phyloP scores from a whole-genome alignment of 2,888 invertebrate genomes.

The Elysia crispata region DNA sequence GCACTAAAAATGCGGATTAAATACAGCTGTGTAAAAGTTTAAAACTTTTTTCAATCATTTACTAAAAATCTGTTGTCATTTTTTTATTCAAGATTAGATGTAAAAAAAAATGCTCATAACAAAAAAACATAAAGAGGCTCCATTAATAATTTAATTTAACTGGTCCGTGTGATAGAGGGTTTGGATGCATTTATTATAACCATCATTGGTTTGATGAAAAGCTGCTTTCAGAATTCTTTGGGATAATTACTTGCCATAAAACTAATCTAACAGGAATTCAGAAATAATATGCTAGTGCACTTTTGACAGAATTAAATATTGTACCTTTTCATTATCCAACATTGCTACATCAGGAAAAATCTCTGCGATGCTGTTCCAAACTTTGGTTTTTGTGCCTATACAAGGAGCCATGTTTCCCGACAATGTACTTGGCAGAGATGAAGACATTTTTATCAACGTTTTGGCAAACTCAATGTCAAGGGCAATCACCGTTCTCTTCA shows the following conservation, averaged over 20 bases:
- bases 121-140: too few relatives aligned
- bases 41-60: too few relatives aligned
- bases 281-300: too few relatives aligned
- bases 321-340: conserved; percentile 16
- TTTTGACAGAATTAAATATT: background rate
- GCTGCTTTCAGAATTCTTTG: background rate
- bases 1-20: too few relatives aligned
- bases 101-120: too few relatives aligned
- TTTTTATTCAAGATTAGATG: too few relatives aligned
- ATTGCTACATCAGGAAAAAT: conserved; percentile 13
- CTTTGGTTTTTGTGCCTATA: conserved; percentile 57
- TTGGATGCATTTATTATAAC: too few relatives aligned
- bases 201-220: too few relatives aligned
- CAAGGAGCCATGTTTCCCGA: conserved; percentile 52
- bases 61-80: too few relatives aligned
- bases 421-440: conserved; percentile 9
- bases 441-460: conserved; percentile 13
- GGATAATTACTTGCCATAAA: background rate
- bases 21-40: too few relatives aligned
- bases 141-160: too few relatives aligned
- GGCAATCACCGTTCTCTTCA: conserved; percentile 47
- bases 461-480: conserved; percentile 48
- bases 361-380: conserved; percentile 56
- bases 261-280: background rate
- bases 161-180: too few relatives aligned